Base-by-base conservation (phyloP, 2,888 invertebrate species). In the Athalia circularis region DNA sequence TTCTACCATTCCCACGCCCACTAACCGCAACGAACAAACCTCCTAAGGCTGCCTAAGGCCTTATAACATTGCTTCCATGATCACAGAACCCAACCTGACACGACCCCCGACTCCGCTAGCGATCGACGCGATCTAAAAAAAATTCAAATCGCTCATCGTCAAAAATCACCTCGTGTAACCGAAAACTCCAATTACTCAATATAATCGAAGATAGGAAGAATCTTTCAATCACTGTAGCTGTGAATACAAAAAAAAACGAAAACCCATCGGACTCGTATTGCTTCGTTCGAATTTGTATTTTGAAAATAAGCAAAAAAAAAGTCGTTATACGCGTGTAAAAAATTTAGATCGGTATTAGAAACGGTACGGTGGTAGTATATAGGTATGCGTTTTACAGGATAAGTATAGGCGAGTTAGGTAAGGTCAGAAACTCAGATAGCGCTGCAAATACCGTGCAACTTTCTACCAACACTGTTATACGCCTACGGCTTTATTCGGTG, bases 1-100 rank as follows among this genome's bases (percentile, higher is more conserved):
- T 84, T 86, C 83, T 83, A 82, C 80, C 79, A 85, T 85, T 85
- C 85, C 83, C 85, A 86, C 86, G 86, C 84, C 85, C 82, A 84
- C 86, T 81, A 65, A 78, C 61, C 57, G 65, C 83, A 82, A 68
- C 79, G 81, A 50, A 13, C 15, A 15, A 62, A 62, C 61, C 64
- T 64, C 64, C 75, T 75, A 75, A 61, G 75, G 75, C 75, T 64
- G 61, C 59, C 59, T 72, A 11, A 59, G 72, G 50, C 57, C 47
- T 43, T 8, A 43, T 48, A 9, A 29, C n/a, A 68, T 50, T 59
- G 72, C 75, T 61, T 75, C 75, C 72, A 72, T 47, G 43, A 65
- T 29, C 75, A 29, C 6, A 5, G 4, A 15, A 8, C 15, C 15
- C 8, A 75, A 48, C 75, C 75, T 64, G 45, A 61, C 62, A 13